phyloP scores from a whole-genome alignment of 2,888 invertebrate species.

The Fragum sueziense region DNA sequence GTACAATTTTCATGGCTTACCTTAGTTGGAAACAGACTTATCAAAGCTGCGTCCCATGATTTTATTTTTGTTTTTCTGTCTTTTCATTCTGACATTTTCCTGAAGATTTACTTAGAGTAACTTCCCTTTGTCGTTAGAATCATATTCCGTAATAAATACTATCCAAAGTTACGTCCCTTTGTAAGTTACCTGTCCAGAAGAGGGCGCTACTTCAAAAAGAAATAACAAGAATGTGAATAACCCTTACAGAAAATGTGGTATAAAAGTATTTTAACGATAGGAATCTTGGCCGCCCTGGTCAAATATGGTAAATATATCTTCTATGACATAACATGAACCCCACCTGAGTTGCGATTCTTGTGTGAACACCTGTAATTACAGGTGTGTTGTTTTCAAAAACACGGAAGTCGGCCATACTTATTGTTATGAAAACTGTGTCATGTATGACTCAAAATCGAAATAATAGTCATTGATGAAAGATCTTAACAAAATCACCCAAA shows the following conservation, averaged over 20 bases:
- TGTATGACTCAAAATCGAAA: constrained; percentile 36
- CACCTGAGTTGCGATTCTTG: too few relatives aligned
- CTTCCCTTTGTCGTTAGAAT: background rate
- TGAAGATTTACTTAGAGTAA: background rate
- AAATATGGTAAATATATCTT: constrained; percentile 43
- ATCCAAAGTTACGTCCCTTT: background rate
- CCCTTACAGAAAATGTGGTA: constrained; percentile 39
- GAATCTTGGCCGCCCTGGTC: constrained; percentile 30
- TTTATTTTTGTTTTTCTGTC: too few relatives aligned
- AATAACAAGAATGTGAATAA: constrained; percentile 33
- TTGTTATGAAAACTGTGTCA: background rate
- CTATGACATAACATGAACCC: background rate
- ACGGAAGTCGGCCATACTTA: constrained; percentile 47
- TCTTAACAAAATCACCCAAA: too few relatives aligned
- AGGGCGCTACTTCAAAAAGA: background rate
- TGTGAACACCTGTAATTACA: constrained; percentile 29
- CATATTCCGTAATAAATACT: background rate
- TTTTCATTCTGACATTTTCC: background rate
- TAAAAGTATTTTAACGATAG: constrained; percentile 25
- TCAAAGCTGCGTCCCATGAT: too few relatives aligned
- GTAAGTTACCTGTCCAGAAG: constrained; percentile 20
- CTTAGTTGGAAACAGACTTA: too few relatives aligned
- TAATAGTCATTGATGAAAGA: too few relatives aligned
- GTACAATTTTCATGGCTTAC: too few relatives aligned
- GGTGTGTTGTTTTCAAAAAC: constrained; percentile 15